phyloP scores from a whole-genome alignment of 2,113 vertebrate species.

The Lagopus leucura region DNA sequence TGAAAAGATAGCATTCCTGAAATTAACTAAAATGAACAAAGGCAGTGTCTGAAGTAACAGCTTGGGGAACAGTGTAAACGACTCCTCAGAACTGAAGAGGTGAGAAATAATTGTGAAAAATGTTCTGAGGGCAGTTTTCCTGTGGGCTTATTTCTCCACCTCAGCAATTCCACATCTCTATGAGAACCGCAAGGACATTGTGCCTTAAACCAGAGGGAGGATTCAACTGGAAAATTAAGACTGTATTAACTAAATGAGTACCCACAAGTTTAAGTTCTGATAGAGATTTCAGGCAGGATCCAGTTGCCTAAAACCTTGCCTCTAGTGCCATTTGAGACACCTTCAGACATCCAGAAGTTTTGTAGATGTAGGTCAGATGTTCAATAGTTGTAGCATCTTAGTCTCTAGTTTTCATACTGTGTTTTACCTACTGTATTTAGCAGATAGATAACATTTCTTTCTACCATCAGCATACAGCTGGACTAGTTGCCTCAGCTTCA shows the following conservation, averaged over 20 bases:
- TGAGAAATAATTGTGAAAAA: neutral
- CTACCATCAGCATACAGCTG: neutral
- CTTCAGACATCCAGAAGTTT: neutral
- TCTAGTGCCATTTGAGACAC: neutral
- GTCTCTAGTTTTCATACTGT: neutral
- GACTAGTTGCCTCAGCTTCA: neutral
- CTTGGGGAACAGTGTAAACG: neutral
- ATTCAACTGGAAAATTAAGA: neutral
- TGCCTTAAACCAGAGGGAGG: neutral
- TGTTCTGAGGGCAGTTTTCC: neutral
- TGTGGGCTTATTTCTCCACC: neutral
- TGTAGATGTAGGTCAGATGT: neutral
- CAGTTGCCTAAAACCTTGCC: neutral
- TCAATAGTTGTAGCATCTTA: neutral
- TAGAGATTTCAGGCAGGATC: neutral
- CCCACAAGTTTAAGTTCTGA: neutral
- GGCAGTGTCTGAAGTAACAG: neutral
- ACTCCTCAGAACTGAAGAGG: neutral
- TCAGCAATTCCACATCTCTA: neutral
- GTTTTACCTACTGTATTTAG: neutral
- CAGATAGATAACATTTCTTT: neutral
- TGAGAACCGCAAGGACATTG: neutral
- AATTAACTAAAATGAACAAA: neutral
- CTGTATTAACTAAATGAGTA: accelerated
- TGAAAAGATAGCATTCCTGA: neutral